Base-by-base conservation (phyloP, 1,140 invertebrate genomes). In the Hypsibius dujardini region DNA sequence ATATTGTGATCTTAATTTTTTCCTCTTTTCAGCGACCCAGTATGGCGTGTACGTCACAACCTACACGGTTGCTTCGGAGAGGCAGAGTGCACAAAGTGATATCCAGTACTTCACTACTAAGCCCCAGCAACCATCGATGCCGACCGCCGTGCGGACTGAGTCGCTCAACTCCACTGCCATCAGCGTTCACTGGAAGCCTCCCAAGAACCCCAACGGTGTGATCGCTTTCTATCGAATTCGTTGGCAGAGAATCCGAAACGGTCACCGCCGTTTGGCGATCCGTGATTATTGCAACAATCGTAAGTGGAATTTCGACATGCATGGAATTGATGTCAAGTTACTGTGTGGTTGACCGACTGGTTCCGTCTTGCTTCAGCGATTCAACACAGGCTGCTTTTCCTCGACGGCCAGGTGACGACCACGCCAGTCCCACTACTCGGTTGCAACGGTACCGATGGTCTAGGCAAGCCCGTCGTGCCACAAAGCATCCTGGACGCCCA, bases 11-110 rank as follows among this genome's bases (percentile, higher is more conserved):
- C 28, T 28, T 28, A 28, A 28, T 28, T 1, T 1, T 71, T 74
- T 40, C 42, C 47, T 73, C 28, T 59, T 71, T 73, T 47, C 90
- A 0, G 91, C 84, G 79, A 94, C 90, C 0, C 85, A 86, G 71
- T 96, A 96, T 80, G 91, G 90, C 1, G 85, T 87, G 72, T 95
- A 92, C 79, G 86, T 95, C 0, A 88, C 90, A 77, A 93, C 92
- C 0, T 89, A 87, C 75, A 92, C 89, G 0, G 87, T 93, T 71
- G n/a, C 85, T 1, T 86, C 85, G 47, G 89, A 90, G 76, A 74
- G 74, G 2, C 87, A 88, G 76, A 79, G 81, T 28, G 83, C 79
- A 28, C 77, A 80, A 70, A 92, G 89, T 78, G 78, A 84, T 15
- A 86, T 96, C 1, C 80, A 84, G 47, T 92, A 90, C 79, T 90